These are phyloP conservation scores for Lagorchestes hirsutus DNA, from an alignment of 2,797 vertebrate species.

Conservation along the genomic window DNA sequence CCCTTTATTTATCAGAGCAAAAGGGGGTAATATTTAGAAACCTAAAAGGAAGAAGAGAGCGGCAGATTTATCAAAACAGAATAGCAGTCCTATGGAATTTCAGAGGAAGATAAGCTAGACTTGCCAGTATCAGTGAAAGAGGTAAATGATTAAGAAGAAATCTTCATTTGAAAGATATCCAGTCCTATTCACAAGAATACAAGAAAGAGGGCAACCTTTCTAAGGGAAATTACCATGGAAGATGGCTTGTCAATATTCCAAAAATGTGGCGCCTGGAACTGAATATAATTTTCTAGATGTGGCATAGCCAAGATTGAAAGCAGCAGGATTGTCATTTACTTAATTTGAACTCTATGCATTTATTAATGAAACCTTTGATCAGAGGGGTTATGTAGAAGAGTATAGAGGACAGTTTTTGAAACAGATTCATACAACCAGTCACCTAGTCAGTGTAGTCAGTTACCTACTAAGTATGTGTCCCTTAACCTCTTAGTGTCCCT, in stretches of 20 bases:
- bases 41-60: neutral
- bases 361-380: neutral
- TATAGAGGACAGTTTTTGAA: neutral
- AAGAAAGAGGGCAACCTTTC: neutral
- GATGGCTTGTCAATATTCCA: neutral
- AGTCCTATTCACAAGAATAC: neutral
- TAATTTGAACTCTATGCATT: neutral
- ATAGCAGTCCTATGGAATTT: neutral
- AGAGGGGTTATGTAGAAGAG: neutral
- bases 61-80: neutral
- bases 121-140: neutral
- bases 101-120: neutral
- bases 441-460: neutral
- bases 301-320: neutral
- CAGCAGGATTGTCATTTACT: neutral
- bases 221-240: neutral
- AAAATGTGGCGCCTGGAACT: neutral
- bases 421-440: neutral
- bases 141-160: neutral
- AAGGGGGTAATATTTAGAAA: neutral
- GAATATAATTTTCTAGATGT: neutral
- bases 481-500: neutral
- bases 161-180: neutral
- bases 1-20: neutral
- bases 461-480: neutral